phyloP scores from a whole-genome alignment of 64 coral and sea anemone genomes.

The Actinia tenebrosa region DNA sequence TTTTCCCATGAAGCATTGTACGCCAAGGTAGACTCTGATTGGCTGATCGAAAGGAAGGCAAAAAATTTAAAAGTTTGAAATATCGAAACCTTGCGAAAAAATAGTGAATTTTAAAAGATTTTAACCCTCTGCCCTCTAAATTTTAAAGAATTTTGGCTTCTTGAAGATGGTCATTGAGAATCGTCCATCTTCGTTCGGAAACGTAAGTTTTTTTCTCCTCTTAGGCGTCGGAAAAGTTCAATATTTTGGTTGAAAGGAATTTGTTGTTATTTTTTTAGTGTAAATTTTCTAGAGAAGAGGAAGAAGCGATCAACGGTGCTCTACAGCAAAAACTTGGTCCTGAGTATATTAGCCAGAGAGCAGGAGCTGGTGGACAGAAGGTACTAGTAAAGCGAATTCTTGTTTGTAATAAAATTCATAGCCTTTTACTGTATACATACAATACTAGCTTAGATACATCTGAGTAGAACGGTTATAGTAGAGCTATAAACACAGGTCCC shows the following conservation, averaged over 20 bases:
- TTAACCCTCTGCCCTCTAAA: too few species aligned
- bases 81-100: not conserved
- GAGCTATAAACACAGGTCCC: not conserved
- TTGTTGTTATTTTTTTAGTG: conserved; percentile 23
- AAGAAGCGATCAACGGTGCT: conserved; percentile 62
- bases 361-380: conserved; percentile 85
- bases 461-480: too few species aligned
- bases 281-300: conserved; percentile 55
- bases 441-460: too few species aligned
- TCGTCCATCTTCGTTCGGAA: conserved; percentile 51
- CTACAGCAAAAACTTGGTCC: conserved; percentile 77
- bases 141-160: too few species aligned
- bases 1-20: conserved; percentile 33
- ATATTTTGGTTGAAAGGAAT: not conserved
- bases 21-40: conserved; percentile 33
- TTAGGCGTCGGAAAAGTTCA: not conserved
- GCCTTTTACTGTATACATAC: too few species aligned
- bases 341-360: conserved; percentile 85
- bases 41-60: conserved; percentile 17
- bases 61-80: conserved; percentile 47
- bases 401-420: not conserved
- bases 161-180: not conserved
- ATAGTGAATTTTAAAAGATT: too few species aligned
- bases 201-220: conserved; percentile 32
- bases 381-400: conserved; percentile 14